These are phyloP conservation scores for Coregonus sp. DNA, from an alignment of 2,797 vertebrate genomes.

Conservation along the genomic window DNA sequence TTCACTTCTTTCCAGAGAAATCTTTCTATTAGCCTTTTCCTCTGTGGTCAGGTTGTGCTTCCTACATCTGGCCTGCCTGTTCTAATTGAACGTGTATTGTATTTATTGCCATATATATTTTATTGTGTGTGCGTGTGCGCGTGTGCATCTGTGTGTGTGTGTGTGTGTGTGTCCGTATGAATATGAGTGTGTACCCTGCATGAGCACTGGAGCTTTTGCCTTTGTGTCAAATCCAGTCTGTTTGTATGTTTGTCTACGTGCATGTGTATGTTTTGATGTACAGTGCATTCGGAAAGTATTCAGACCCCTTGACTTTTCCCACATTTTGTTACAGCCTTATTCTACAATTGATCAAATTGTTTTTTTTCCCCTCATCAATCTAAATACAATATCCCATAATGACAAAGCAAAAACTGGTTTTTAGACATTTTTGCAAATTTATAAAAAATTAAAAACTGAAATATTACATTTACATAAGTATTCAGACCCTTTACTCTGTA, in stretches of 20 bases:
- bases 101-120: constrained; percentile 15
- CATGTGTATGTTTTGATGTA: constrained; percentile 37
- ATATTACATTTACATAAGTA: too few relatives aligned
- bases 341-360: too few relatives aligned
- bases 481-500: too few relatives aligned
- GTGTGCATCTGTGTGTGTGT: not conserved
- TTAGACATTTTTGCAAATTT: too few relatives aligned
- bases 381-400: too few relatives aligned
- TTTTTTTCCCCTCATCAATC: too few relatives aligned
- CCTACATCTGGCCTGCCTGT: constrained; percentile 28
- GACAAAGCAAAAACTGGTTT: too few relatives aligned
- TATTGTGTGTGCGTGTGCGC: constrained; percentile 2
- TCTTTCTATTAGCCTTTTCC: constrained; percentile 44
- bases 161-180: too few relatives aligned
- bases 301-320: too few relatives aligned
- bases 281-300: too few relatives aligned
- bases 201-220: constrained; percentile 23
- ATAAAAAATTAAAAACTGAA: too few relatives aligned
- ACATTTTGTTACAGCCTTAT: too few relatives aligned
- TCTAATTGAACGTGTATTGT: constrained; percentile 22
- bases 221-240: not conserved
- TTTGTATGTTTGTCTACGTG: constrained; percentile 10
- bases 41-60: constrained; percentile 32
- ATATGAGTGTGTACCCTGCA: constrained; percentile 4
- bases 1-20: constrained; percentile 36